Percentiles rank a stretch among this genome's conserved stretches.
phyloP scores from a whole-genome alignment of 2,797 vertebrate genomes.

The Dromococcyx pavoninus region DNA sequence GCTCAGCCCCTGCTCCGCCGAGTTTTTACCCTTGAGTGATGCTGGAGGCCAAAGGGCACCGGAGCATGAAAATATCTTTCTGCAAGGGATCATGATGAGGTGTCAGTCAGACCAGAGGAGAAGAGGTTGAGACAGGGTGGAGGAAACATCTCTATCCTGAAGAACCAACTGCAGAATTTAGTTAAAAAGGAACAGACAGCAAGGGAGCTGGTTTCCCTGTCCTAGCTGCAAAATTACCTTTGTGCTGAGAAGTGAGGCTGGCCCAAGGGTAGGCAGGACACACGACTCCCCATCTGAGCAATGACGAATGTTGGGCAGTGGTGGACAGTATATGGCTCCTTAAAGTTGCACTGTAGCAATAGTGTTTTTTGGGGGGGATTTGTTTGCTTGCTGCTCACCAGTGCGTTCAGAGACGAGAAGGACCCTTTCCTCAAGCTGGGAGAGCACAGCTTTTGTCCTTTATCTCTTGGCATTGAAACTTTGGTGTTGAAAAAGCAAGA shows the following conservation, averaged over 20 bases:
- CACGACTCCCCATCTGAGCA: accelerated
- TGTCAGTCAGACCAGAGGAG: not conserved
- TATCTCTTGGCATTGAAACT: not conserved
- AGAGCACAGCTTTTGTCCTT: not conserved
- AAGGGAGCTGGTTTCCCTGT: not conserved
- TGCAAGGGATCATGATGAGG: not conserved
- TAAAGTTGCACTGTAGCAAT: not conserved
- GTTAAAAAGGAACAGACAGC: not conserved
- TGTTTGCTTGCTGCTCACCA: not conserved
- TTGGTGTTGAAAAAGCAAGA: not conserved
- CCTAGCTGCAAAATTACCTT: not conserved
- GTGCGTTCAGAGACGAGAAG: not conserved
- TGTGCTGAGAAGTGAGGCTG: not conserved
- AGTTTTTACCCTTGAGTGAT: not conserved
- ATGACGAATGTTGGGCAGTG: not conserved
- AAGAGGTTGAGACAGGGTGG: not conserved
- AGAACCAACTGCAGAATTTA: not conserved
- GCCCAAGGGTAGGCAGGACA: not conserved
- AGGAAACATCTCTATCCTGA: not conserved
- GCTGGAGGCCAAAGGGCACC: not conserved
- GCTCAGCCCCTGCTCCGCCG: not conserved
- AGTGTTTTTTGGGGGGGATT: accelerated
- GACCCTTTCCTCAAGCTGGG: not conserved
- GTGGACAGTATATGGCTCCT: not conserved
- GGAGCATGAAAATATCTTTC: not conserved